Conservation (phyloP, 2,888 invertebrate species). For the Callinectes sapidus region DNA sequence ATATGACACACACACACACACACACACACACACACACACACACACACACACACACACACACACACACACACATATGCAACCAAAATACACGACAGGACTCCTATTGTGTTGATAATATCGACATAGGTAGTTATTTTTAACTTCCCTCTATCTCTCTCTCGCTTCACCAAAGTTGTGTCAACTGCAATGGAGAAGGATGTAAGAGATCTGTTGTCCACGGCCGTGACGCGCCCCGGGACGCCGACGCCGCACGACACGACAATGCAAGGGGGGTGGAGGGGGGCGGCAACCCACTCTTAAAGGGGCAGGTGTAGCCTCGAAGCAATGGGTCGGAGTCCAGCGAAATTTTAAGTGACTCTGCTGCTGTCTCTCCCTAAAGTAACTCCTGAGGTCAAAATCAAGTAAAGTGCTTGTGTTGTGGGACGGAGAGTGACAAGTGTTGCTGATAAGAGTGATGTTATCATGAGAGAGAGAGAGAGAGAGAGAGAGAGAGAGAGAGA, state of each 20-base stretch:
- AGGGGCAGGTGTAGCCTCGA: not conserved
- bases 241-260: not conserved
- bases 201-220: not conserved
- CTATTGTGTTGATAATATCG: not conserved
- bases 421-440: too few species aligned
- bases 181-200: constrained; percentile 2
- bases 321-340: not conserved
- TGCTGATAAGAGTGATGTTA: too few species aligned
- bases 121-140: not conserved
- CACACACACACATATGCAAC: not conserved
- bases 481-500: too few species aligned
- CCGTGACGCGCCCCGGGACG: not conserved
- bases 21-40: too few species aligned
- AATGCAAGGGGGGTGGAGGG: not conserved
- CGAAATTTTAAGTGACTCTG: constrained; percentile 9
- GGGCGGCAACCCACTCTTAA: not conserved
- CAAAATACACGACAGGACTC: not conserved
- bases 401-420: too few species aligned
- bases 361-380: not conserved
- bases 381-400: not conserved
- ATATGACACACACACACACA: too few species aligned
- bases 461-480: too few species aligned
- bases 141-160: not conserved
- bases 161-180: not conserved
- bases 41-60: not conserved